Evolutionary conservation across 2,113 vertebrate genomes (phyloP), one percentile per base, ranked within the genome.

Genomic region (Glareola pratincola): DNA sequence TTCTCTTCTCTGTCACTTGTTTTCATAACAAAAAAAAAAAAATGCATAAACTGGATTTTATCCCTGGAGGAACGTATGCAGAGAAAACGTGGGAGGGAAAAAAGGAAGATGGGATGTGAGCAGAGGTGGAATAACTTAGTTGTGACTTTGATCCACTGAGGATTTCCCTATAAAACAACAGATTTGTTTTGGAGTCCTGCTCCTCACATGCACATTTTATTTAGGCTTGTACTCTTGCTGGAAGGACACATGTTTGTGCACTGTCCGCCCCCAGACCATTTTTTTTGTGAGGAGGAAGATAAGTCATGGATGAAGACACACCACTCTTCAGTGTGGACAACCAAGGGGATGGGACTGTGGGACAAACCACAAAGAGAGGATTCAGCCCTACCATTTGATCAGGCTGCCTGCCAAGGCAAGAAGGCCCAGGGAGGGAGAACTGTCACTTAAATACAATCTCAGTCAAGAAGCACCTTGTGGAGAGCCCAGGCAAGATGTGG

Each of bases 1-100:
- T 82, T 89, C 48, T 84, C 47, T 57, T 30, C 19, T 84, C 53
- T 96, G 93, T 90, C 93, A 85, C 92, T 91, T 94, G 36, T 84
- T 77, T 73, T 93, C 43, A 72, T 53, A 39, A 76, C 67, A 88
- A 67, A 93, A 84, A 82, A 85, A 88, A 67, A 93, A 84, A 82
- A 85, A 85, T 41, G 4, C 8, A 48, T 85, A 82, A 94, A 87
- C 24, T 66, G 39, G 3, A 18, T 72, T 87, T 94, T 56, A 68
- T 48, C 53, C 48, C 64, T 72, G 19, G 26, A 27, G 73, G 51
- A 74, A 81, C 45, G 4, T 1, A 12, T 10, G 5, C 21, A 68
- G 21, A 32, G 10, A 74, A 63, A 60, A 74, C 27, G 4, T 60
- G 13, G 12, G 8, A 60, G 27, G 29, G 5, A 4, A 37, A 34